A percentile compares a stretch with the other conserved stretches of the same genome.
These are phyloP conservation scores for Sarcophaga bullata DNA, from an alignment of 1,140 invertebrate species.

Conservation along the genomic window DNA sequence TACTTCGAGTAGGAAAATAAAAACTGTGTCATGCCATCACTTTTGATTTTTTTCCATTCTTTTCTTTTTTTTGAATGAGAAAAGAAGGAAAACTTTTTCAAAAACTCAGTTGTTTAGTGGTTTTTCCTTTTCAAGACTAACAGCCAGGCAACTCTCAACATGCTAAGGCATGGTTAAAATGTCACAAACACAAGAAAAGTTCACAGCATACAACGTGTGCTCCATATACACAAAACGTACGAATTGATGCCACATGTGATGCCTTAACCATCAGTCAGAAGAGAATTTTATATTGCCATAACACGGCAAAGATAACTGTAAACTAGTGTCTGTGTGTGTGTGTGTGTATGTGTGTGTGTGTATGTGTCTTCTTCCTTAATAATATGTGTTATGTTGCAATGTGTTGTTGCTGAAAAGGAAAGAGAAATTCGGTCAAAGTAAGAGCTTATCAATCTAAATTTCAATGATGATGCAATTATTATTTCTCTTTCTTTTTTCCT, in stretches of 20 bases:
- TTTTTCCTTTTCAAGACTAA: constrained; percentile 1
- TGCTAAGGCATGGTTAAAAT: background rate
- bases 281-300: background rate
- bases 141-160: background rate
- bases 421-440: constrained; percentile 9
- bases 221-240: background rate
- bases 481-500: background rate
- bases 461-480: constrained; percentile 18
- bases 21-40: constrained; percentile 17
- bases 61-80: background rate
- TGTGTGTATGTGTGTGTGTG: background rate
- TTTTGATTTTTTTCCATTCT: constrained; percentile 9
- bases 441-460: constrained; percentile 1
- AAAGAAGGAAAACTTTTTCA: background rate
- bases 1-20: background rate
- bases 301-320: background rate
- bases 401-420: background rate
- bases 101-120: constrained; percentile 11
- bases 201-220: background rate
- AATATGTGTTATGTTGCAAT: background rate
- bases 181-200: background rate
- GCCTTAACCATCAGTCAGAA: no score
- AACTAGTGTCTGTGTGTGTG: background rate
- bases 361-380: background rate
- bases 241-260: no score